A percentile compares a stretch with the other conserved stretches of the same genome.
These are phyloP conservation scores for Platichthys stellatus DNA, from an alignment of 2,113 vertebrate species.

Conservation along the genomic window DNA sequence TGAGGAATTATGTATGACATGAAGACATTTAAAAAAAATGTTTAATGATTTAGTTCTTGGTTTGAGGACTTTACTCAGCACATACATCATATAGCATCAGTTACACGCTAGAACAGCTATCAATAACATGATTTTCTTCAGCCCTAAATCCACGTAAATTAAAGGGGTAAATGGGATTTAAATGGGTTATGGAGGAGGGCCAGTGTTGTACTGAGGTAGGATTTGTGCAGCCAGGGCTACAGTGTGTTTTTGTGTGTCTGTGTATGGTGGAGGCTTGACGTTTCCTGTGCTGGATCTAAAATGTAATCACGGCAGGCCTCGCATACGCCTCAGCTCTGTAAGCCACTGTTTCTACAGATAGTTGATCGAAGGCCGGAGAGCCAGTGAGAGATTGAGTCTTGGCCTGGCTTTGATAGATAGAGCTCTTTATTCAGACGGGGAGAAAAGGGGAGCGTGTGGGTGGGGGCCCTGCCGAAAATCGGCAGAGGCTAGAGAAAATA, in stretches of 20 bases:
- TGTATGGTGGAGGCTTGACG: slow-evolving; percentile 6
- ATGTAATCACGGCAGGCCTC: slow-evolving; percentile 57
- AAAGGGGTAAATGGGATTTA: slow-evolving; percentile 5
- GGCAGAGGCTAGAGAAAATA: slow-evolving; percentile 57
- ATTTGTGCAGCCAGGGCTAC: slow-evolving; percentile 6
- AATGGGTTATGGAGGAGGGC: slow-evolving; percentile 11
- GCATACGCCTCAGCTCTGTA: slow-evolving; percentile 60
- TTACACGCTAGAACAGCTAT: not conserved
- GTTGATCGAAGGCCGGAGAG: slow-evolving; percentile 65
- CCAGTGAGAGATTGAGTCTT: slow-evolving; percentile 60
- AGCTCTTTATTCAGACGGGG: slow-evolving; percentile 67
- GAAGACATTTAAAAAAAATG: not conserved
- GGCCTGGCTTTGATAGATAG: slow-evolving; percentile 74
- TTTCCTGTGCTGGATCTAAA: slow-evolving; percentile 60
- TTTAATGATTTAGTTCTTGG: not conserved
- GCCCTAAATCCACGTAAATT: slow-evolving; percentile 18
- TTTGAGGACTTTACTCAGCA: not conserved
- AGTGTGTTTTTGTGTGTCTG: slow-evolving; percentile 19
- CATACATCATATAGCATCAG: not conserved
- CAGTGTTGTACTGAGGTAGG: slow-evolving; percentile 8
- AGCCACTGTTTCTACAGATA: slow-evolving; percentile 69
- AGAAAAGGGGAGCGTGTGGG: slow-evolving; percentile 27
- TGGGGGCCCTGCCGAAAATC: slow-evolving; percentile 52
- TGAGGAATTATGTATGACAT: not conserved
- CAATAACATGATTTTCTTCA: not conserved